Percentiles rank a stretch among this genome's conserved stretches.
phyloP scores from a whole-genome alignment of 2,888 invertebrate species.

The Sphinx pinastri region DNA sequence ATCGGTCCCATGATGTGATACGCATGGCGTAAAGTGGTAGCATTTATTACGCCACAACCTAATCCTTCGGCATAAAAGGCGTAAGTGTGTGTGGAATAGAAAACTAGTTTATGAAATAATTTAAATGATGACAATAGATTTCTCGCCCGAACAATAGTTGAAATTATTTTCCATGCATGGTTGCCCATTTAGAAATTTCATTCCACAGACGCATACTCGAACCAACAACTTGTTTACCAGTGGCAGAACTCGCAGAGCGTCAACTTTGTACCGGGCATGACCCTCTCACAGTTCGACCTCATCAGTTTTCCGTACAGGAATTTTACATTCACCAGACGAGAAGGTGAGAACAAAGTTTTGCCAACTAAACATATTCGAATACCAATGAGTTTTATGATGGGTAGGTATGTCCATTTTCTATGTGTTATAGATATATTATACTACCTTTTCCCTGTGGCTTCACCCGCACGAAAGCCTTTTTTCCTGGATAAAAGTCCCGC shows the following conservation, averaged over 20 bases:
- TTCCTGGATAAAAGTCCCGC: too few relatives aligned
- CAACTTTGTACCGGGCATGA: constrained; percentile 94
- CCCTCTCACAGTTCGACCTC: constrained; percentile 96
- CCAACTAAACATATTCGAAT: neutral
- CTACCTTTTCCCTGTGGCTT: too few relatives aligned
- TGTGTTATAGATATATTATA: too few relatives aligned
- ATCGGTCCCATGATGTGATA: too few relatives aligned
- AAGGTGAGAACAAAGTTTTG: constrained; percentile 82
- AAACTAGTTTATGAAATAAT: neutral
- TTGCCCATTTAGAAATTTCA: constrained; percentile 28
- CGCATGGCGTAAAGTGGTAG: too few relatives aligned
- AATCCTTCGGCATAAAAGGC: too few relatives aligned
- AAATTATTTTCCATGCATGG: constrained; percentile 1
- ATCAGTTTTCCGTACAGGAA: constrained; percentile 94
- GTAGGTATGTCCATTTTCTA: too few relatives aligned
- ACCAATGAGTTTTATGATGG: too few relatives aligned
- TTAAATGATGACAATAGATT: neutral
- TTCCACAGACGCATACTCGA: constrained; percentile 92
- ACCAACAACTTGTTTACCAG: constrained; percentile 92
- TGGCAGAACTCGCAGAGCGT: constrained; percentile 94
- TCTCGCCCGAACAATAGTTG: neutral
- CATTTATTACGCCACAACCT: too few relatives aligned
- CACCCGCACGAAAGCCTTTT: too few relatives aligned
- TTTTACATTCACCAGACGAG: constrained; percentile 90
- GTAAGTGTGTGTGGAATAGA: too few relatives aligned